Base-by-base conservation (phyloP, 2,888 invertebrate genomes). In the Phengaris alcon region DNA sequence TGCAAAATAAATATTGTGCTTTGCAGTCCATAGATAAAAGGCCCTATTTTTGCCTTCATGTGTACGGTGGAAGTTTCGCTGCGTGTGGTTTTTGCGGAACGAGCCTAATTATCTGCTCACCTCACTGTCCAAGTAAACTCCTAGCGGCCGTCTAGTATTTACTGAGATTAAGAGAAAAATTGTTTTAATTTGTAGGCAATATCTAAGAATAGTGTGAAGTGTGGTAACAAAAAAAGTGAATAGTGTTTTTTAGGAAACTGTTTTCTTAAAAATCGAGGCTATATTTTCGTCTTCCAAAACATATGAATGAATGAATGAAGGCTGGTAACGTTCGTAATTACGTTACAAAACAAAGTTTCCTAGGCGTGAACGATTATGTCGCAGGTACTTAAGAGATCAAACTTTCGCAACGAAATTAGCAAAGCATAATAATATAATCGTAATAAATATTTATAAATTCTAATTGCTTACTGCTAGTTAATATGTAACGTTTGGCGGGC, bases 31-130 rank as follows among this genome's bases (percentile, higher is more conserved):
- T 22, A 22, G 22, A 44, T 69, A 68, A 13, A 68, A 15, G 6
- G 8, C 8, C 54, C 9, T n/a, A 12, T 46, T 73, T 46, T 44
- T 46, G 7, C 35, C 64, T 35, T 12, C 35, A 6, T 1, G 13
- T 64, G 64, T 64, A 64, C 52, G 52, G 52, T 52, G 4, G 52
- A 86, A 86, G 80, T 22, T 22, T 85, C 80, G 84, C 84, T 84
- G 85, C 85, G 84, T 85, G 84, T 84, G 86, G 80, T 84, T 84
- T 84, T 84, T 83, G 82, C 83, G 84, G 84, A 84, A 83, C 84
- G 81, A 79, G 64, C 64, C 64, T 64, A 64, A 64, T 64, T 64
- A 64, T 12, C 64, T 9, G 64, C 64, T 64, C 64, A 35, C 35
- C 64, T 59, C 64, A 13, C 64, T 64, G 64, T 44, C 64, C 13